Conservation (phyloP, 2,888 invertebrate genomes). For the Drosophila conformis region DNA sequence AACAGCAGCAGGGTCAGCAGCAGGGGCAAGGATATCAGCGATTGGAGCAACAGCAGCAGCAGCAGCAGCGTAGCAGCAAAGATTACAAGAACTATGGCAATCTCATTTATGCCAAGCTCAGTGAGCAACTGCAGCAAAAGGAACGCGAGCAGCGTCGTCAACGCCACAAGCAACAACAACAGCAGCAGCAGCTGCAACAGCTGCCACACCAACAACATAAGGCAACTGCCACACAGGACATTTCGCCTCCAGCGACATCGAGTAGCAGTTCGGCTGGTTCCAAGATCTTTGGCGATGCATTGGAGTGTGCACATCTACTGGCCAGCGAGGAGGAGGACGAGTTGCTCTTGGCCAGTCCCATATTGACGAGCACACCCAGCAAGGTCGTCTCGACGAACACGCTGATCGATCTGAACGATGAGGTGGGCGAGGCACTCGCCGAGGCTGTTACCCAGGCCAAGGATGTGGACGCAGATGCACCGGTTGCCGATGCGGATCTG, state of each 20-base stretch:
- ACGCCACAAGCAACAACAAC: slow-evolving; percentile 86
- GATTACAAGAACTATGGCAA: slow-evolving; percentile 84
- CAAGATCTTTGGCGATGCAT: slow-evolving; percentile 68
- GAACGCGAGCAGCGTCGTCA: slow-evolving; percentile 76
- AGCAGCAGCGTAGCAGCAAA: slow-evolving; percentile 80
- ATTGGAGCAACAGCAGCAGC: slow-evolving; percentile 85
- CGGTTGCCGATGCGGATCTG: slow-evolving; percentile 57
- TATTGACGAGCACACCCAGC: slow-evolving; percentile 59
- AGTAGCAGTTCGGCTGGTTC: slow-evolving; percentile 49
- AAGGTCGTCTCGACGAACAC: slow-evolving; percentile 77
- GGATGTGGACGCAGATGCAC: slow-evolving; percentile 36
- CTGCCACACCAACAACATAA: slow-evolving; percentile 34
- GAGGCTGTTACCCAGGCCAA: slow-evolving; percentile 62
- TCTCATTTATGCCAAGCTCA: slow-evolving; percentile 83
- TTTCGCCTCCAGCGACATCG: slow-evolving; percentile 42
- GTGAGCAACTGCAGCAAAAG: slow-evolving; percentile 83
- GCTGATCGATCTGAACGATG: slow-evolving; percentile 76
- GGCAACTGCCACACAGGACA: slow-evolving; percentile 21
- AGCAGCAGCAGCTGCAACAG: slow-evolving; percentile 66
- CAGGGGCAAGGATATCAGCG: slow-evolving; percentile 40
- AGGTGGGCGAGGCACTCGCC: slow-evolving; percentile 71
- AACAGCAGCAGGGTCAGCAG: slow-evolving; percentile 29
- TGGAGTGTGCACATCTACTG: slow-evolving; percentile 67
- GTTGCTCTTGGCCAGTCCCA: slow-evolving; percentile 53
- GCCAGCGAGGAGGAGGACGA: slow-evolving; percentile 71